Base-by-base conservation (phyloP, 1,140 invertebrate species). In the Heliconius eleuchia region DNA sequence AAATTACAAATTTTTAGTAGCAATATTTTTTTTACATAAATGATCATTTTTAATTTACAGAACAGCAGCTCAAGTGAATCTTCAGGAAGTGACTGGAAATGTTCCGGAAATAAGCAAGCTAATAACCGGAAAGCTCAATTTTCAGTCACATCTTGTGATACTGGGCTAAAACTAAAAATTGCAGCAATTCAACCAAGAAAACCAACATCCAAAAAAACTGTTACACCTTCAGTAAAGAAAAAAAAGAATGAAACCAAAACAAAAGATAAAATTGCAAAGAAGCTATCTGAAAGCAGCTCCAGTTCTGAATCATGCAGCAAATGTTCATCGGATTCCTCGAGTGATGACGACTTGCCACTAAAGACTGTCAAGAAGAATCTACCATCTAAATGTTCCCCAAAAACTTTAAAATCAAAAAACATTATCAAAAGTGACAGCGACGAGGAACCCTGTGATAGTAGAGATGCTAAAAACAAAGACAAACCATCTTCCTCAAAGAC, bases 111-210 rank as follows among this genome's bases (percentile, higher is more conserved):
- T 70, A 92, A 92, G 77, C 89, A 90, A 78, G 84, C 83, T 55
- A 83, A 86, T 27, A 82, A 83, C 8, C 84, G 84, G 18, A 94
- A 94, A 80, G 87, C 92, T 74, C 91, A 92, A 82, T 94, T 94
- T 81, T 94, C 92, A 52, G 92, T 94, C 39, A 94, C 92, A 55
- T 94, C 92, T 23, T 91, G 89, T 85, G 92, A 94, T 50, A 94
- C 91, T 27, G 92, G 92, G 18, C 76, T 94, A 46, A 94, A 93
- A 76, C 86, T 94, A 18, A 94, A 94, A 88, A 94, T 94, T 34
- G 92, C 92, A 79, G 92, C 92, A 34, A 91, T 94, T 82, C 92
- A 88, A 76, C 88, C 84, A 37, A 83, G 89, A 57, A 92, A 92
- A 81, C 81, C 83, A 30, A 83, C 88, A 50, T 74, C 87, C 9